Evolutionary conservation across 1,140 invertebrate species (phyloP).

Genomic region (Ruditapes philippinarum): DNA sequence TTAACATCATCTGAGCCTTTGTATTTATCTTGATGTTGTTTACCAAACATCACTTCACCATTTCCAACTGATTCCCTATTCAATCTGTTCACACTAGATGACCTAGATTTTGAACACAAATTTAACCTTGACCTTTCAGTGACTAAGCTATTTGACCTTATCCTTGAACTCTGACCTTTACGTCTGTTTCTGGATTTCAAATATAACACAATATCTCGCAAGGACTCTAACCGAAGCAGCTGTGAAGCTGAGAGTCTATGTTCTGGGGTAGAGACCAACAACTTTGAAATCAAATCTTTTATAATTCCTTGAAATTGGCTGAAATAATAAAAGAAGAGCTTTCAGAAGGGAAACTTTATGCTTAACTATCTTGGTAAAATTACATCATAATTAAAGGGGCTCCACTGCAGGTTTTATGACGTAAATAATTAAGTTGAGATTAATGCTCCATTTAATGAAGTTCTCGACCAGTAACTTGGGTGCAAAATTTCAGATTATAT

Average conservation of each 20-base stretch:
- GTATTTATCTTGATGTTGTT: neutral
- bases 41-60: no score
- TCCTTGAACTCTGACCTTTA: conserved; percentile 4
- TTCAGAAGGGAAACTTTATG: no score
- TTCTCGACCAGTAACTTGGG: no score
- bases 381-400: no score
- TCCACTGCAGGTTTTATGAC: no score
- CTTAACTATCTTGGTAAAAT: no score
- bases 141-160: conserved; percentile 32
- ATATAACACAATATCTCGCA: neutral
- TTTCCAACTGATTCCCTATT: no score
- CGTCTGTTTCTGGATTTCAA: neutral
- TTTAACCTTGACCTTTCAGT: neutral
- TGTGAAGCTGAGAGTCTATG: neutral
- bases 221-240: neutral
- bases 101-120: neutral
- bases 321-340: neutral
- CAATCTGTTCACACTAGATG: neutral
- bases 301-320: neutral
- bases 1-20: no score
- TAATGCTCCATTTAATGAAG: no score
- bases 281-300: neutral
- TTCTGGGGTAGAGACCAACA: neutral
- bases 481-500: no score
- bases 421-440: no score